Evolutionary conservation across 2,888 invertebrate genomes (phyloP), one percentile per base, ranked within the genome.

Genomic region (Stenchaetothrips biformis): DNA sequence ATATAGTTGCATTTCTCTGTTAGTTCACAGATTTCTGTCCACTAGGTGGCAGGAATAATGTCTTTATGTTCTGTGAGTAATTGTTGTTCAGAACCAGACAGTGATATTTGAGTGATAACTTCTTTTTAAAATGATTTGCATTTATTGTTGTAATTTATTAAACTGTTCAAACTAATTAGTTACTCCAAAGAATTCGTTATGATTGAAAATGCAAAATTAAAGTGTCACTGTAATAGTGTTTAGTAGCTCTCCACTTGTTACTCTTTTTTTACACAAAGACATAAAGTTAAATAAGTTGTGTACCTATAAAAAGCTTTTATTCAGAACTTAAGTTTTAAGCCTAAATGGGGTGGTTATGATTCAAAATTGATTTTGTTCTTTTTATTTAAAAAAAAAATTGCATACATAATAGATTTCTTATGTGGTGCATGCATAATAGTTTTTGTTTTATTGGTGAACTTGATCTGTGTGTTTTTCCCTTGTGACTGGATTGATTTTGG

Each of bases 71-170:
- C 67, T 74, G 67, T 74, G 67, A 74, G 25, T 74, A 74, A n/a
- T 74, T 11, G 25, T 21, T 74, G 25, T 21, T 74, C 67, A 74
- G 21, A 74, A 74, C 67, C 67, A 74, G 25, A 74, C 67, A 74
- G 67, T 74, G 67, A 74, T 74, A 74, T 74, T 74, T 74, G 67
- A 74, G 67, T 74, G 67, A 74, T 74, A 74, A 74, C 25, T 74
- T 74, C 21, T 74, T 74, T 74, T 74, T 25, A 21, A 74, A 74
- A 25, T 74, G 25, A 74, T 74, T 74, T 74, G 67, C 67, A 74
- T 74, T 74, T 74, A 74, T 74, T 74, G 67, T 74, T 74, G 67
- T 74, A 74, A 74, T 74, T 74, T 74, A 74, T 74, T 74, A 74
- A 74, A 74, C 21, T 74, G 67, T 74, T 74, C 67, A 74, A 74